Evolutionary conservation across 2,797 vertebrate species (phyloP).

Genomic region (Pangasius djambal): DNA sequence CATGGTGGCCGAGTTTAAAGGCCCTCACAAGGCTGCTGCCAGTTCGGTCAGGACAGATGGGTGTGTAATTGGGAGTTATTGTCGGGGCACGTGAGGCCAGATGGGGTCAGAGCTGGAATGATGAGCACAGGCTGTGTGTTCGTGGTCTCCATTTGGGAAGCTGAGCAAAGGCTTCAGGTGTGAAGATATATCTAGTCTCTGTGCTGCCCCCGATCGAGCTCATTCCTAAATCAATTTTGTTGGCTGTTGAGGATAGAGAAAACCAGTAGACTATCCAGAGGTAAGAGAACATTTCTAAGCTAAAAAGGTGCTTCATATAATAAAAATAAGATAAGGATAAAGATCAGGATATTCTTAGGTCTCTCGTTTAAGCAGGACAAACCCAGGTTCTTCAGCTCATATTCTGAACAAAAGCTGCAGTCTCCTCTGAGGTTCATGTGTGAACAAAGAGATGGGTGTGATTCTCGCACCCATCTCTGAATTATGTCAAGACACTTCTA

Average conservation of each 20-base stretch:
- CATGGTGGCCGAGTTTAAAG: conserved; percentile 51
- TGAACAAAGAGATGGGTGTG: neutral
- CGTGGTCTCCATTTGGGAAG: conserved; percentile 9
- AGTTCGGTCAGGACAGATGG: conserved; percentile 42
- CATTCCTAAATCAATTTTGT: neutral
- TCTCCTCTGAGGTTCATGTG: conserved; percentile 20
- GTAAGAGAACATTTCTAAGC: neutral
- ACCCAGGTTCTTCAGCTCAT: conserved; percentile 30
- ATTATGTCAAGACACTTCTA: neutral
- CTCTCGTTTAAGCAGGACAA: conserved; percentile 3
- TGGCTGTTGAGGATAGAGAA: neutral
- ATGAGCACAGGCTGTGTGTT: conserved; percentile 51
- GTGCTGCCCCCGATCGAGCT: conserved; percentile 3
- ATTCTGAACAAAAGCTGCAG: conserved; percentile 40
- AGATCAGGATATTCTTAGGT: conserved; percentile 25
- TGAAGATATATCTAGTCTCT: neutral
- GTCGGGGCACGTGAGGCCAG: conserved; percentile 62
- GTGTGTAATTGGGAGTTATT: conserved; percentile 73
- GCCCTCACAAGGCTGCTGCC: conserved; percentile 55
- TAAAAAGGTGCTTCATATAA: neutral
- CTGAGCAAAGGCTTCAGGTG: neutral
- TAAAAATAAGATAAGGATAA: neutral
- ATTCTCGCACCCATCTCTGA: neutral
- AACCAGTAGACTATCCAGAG: neutral
- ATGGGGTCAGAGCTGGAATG: conserved; percentile 65